Base-by-base conservation (phyloP, 2,113 vertebrate species). In the Lycaon pictus region DNA sequence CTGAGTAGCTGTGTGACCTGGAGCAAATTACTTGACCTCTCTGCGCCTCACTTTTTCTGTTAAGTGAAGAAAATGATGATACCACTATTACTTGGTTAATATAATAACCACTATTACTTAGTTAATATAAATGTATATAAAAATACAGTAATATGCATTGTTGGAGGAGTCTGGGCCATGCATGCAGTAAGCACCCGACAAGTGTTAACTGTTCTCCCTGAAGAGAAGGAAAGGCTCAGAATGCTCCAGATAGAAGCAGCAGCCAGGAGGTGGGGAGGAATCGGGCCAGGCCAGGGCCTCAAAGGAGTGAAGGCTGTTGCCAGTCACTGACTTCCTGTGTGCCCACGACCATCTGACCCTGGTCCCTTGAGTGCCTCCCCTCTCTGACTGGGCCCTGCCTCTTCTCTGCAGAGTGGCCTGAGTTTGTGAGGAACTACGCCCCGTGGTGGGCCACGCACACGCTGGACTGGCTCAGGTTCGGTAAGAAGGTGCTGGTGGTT, bases 391-490 rank as follows among this genome's bases (percentile, higher is more conserved):
- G 0, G 10, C 37, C 53, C 37, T 1, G 76, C 76, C 29, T 55
- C 71, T 37, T 29, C 22, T 97, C 97, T 25, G 95, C 80, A 99
- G 99, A 99, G 97, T 99, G 99, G 99, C 99, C 99, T 0, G 99
- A 99, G 97, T 99, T 99, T 0, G 99, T 99, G 96, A 99, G 99
- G 80, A 99, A 99, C 98, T 99, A 99, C 0, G 99, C 99, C 0
- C 99, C 99, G 0, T 99, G 99, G 99, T 99, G 99, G 99, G 99
- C 99, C 0, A 99, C 99, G 0, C 99, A 99, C 98, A 99, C 99
- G 0, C 97, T 99, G 72, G 99, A 99, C 99, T 99, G 99, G 99
- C 98, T 99, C 96, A 99, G 98, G 85, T 99, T 99, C 0, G 99
- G 99, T 48, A 99, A 98, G 97, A 99, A 97, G 1, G 99, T 99